Evolutionary conservation across 2,113 vertebrate genomes (phyloP).

Genomic region (Cygnus atratus): DNA sequence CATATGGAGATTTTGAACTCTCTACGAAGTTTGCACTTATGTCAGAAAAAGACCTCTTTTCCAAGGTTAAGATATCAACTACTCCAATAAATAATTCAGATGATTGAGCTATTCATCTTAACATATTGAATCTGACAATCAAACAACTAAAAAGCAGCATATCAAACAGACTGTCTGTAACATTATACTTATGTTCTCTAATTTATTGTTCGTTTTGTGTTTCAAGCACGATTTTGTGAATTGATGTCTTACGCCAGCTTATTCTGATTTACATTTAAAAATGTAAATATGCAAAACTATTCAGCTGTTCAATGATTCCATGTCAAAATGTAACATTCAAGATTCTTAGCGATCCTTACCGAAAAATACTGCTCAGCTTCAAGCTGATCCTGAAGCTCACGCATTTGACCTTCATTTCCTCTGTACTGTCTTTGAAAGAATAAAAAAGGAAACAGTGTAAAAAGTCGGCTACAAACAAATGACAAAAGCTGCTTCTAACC

Average conservation of each 20-base stretch:
- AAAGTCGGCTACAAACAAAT: not conserved
- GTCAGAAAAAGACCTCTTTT: not conserved
- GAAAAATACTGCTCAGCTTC: conserved; percentile 99
- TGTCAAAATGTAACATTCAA: not conserved
- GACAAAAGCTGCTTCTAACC: not conserved
- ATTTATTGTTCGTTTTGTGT: not conserved
- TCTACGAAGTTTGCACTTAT: not conserved
- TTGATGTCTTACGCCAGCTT: not conserved
- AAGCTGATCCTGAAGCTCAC: conserved; percentile 98
- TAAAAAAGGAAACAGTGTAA: not conserved
- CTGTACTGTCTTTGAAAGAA: conserved; percentile 88
- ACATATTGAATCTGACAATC: not conserved
- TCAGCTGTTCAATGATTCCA: not conserved
- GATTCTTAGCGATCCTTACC: conserved; percentile 76
- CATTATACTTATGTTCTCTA: not conserved
- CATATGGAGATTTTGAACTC: not conserved
- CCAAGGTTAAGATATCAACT: not conserved
- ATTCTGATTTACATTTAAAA: not conserved
- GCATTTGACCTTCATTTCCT: conserved; percentile 99
- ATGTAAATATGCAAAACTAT: not conserved
- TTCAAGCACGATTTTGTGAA: not conserved
- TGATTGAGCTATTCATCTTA: not conserved
- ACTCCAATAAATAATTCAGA: not conserved
- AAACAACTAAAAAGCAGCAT: not conserved
- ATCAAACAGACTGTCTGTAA: not conserved